Evolutionary conservation across 1,140 invertebrate genomes (phyloP), one percentile per base, ranked within the genome.

Genomic region (Cotesia typhae): DNA sequence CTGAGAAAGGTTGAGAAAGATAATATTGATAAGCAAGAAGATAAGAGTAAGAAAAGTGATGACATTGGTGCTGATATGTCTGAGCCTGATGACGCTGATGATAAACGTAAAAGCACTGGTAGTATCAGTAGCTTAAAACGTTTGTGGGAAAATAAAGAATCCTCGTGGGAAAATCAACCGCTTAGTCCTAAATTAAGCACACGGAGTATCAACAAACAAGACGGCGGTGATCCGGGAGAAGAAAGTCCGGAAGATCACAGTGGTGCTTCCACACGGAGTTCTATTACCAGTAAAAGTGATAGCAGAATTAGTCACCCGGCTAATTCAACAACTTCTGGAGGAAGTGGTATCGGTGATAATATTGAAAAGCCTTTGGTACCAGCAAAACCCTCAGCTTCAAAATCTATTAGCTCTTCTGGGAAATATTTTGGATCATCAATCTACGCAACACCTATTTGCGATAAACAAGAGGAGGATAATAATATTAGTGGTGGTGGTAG

Each of bases 51-150:
- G 20, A 81, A 82, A 70, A 74, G 9, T 57, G 74, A 67, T 61
- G 53, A 53, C 4, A 36, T 53, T 0, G 80, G 73, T 70, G 76
- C 83, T 7, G 77, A 84, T 65, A 85, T 88, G 51, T 84, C 85
- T 1, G 81, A 84, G 7, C 88, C 88, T 2, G 92, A 92, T n/a
- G 92, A 93, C 71, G 88, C 86, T 3, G 93, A 95, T 70, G 94
- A 95, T 79, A 97, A 97, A 82, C 88, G 95, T n/a, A 92, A 94
- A 64, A 96, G 95, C 82, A 96, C 95, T 41, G 95, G 95, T 65
- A 96, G 95, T 85, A 97, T 98, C 80, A 96, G 92, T 82, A 97
- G 94, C 82, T 88, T 97, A 75, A 97, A 96, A 81, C 96, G 95
- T 84, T 85, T 97, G 35, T 97, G 96, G 96, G 96, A 96, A 86